Evolutionary conservation across 2,797 vertebrate species (phyloP), one percentile per base, ranked within the genome.

Genomic region (Cyprinella venusta): DNA sequence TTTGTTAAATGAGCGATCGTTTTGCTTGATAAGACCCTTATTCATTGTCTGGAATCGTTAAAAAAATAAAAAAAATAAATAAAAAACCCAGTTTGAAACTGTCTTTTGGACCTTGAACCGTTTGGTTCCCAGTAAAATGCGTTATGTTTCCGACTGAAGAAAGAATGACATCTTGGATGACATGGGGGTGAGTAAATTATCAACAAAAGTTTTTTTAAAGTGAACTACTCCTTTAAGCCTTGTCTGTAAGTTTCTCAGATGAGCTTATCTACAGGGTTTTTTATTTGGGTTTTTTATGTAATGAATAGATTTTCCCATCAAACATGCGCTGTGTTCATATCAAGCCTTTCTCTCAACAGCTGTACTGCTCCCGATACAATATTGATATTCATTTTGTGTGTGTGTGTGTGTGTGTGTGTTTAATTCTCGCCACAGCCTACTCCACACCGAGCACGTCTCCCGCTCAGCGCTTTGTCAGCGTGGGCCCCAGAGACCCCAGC

Each of bases 401-500:
- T n/a, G n/a, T 84, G 40, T 83, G 76, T 86, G 10, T 86, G 38
- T 83, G 64, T 86, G 85, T 87, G 64, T 85, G 4, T 85, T 82
- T 87, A 61, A 81, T 78, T 85, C 36, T 74, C 80, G 87, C 90
- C 92, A 90, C 95, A 98, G 98, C 98, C 90, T 99, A 98, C 94
- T 98, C 98, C 94, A 98, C 98, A 92, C 97, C 98, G 92, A 97
- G 97, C 94, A 98, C 97, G 89, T 98, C 98, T 95, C 97, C 97
- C 87, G 97, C 97, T 93, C 98, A 98, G 94, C 95, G 97, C 93
- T 99, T 99, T 91, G 97, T 99, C 96, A 99, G 97, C 92, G 98
- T 98, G 90, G 98, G 97, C 95, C 98, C 98, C 92, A 94, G 98
- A 96, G 98, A 98, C 95, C 96, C 98, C 91, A 96, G 97, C 96